Evolutionary conservation across 2,888 invertebrate genomes (phyloP).

Genomic region (Stictocephala bisonia): DNA sequence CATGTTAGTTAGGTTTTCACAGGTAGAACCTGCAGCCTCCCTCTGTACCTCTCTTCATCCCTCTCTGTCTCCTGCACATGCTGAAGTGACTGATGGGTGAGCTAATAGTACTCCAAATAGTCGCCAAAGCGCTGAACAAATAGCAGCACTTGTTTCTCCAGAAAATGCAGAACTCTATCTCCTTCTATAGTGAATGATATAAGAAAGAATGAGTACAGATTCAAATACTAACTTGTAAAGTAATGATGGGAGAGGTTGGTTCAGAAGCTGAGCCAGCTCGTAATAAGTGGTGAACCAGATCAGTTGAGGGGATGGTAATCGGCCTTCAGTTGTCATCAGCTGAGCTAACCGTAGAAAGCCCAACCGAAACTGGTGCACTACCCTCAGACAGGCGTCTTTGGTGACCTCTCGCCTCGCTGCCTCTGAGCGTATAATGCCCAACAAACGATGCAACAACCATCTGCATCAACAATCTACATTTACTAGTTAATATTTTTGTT

Average conservation of each 20-base stretch:
- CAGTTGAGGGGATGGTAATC: constrained; percentile 70
- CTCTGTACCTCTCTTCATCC: no score
- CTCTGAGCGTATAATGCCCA: constrained; percentile 64
- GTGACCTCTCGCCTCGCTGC: constrained; percentile 72
- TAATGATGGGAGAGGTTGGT: constrained; percentile 59
- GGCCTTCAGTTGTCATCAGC: constrained; percentile 71
- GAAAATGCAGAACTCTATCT: no score
- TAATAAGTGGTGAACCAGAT: constrained; percentile 70
- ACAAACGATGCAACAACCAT: constrained; percentile 62
- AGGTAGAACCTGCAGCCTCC: no score
- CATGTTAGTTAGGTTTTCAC: no score
- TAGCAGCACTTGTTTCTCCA: no score
- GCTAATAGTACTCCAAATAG: no score
- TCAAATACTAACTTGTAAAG: constrained; percentile 60
- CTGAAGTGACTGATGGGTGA: no score
- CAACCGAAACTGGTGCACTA: constrained; percentile 71
- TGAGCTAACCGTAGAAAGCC: constrained; percentile 71
- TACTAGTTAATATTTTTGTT: no score
- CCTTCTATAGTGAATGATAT: no score
- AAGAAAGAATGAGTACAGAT: no score
- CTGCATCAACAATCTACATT: constrained; percentile 60
- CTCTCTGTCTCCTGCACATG: no score
- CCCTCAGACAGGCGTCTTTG: constrained; percentile 70
- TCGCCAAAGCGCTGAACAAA: no score
- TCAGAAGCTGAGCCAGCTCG: constrained; percentile 73